phyloP scores from a whole-genome alignment of 2,888 invertebrate species.

The Melanargia galathea region DNA sequence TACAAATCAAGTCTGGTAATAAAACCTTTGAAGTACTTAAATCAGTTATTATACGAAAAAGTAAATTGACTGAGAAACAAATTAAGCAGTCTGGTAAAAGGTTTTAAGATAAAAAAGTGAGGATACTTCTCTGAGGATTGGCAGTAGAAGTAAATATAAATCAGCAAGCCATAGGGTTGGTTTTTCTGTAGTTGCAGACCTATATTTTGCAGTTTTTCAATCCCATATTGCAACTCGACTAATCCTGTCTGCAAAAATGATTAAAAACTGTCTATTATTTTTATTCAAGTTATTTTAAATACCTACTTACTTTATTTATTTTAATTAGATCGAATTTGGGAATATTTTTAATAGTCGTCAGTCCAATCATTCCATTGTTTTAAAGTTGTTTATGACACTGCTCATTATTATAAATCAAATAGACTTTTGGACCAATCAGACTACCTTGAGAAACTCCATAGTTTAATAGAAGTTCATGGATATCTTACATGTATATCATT shows the following conservation, averaged over 20 bases:
- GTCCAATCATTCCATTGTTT: not conserved
- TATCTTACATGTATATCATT: conserved; percentile 67
- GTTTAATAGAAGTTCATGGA: not conserved
- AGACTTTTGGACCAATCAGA: not conserved
- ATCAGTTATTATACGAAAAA: no score
- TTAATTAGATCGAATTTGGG: not conserved
- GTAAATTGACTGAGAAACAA: no score
- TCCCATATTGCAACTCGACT: conserved; percentile 65
- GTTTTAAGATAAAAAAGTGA: not conserved
- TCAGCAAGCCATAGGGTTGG: conserved; percentile 66
- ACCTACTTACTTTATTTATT: not conserved
- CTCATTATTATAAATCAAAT: not conserved
- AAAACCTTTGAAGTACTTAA: no score
- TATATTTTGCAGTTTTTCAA: conserved; percentile 63
- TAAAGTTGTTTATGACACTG: not conserved
- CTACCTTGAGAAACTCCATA: not conserved
- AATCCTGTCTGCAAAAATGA: conserved; percentile 61
- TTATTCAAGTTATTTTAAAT: not conserved
- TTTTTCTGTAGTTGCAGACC: conserved; percentile 63
- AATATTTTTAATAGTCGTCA: not conserved
- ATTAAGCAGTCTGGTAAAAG: not conserved
- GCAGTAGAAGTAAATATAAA: conserved; percentile 75
- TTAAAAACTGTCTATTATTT: not conserved
- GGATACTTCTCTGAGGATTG: conserved; percentile 72
- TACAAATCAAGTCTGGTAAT: no score